Evolutionary conservation across 2,113 vertebrate species (phyloP).

Genomic region (Octodon degus): DNA sequence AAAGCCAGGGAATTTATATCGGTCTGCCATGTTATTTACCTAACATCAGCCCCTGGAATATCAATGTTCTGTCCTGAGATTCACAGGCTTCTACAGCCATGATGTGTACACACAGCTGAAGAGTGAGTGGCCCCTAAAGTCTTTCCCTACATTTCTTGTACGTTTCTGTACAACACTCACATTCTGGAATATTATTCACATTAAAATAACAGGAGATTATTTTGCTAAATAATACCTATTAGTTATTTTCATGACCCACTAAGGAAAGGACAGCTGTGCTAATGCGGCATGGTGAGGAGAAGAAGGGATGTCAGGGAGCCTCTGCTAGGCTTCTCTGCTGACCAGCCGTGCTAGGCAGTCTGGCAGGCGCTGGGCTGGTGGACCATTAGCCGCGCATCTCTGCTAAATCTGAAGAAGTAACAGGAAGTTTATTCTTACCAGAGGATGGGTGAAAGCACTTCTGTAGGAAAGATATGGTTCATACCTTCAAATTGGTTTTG

Average conservation of each 20-base stretch:
- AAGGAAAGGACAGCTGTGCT: not conserved
- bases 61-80: slow-evolving; percentile 27
- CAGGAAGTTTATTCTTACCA: not conserved
- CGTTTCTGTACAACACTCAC: not conserved
- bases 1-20: slow-evolving; percentile 63
- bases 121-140: not conserved
- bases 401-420: not conserved
- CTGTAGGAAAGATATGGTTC: not conserved
- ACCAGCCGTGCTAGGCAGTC: not conserved
- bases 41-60: slow-evolving; percentile 58
- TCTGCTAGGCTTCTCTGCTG: not conserved
- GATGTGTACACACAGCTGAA: not conserved
- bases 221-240: not conserved
- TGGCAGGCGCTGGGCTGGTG: not conserved
- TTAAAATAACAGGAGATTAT: slow-evolving; percentile 22
- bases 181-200: slow-evolving; percentile 51
- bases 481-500: not conserved
- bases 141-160: not conserved
- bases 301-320: not conserved
- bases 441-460: not conserved
- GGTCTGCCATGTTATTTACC: slow-evolving; percentile 56
- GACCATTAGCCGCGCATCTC: not conserved
- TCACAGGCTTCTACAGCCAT: not conserved
- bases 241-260: not conserved
- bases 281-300: not conserved